Evolutionary conservation across 2,113 vertebrate genomes (phyloP), one percentile per base, ranked within the genome.

Genomic region (Indri indri): DNA sequence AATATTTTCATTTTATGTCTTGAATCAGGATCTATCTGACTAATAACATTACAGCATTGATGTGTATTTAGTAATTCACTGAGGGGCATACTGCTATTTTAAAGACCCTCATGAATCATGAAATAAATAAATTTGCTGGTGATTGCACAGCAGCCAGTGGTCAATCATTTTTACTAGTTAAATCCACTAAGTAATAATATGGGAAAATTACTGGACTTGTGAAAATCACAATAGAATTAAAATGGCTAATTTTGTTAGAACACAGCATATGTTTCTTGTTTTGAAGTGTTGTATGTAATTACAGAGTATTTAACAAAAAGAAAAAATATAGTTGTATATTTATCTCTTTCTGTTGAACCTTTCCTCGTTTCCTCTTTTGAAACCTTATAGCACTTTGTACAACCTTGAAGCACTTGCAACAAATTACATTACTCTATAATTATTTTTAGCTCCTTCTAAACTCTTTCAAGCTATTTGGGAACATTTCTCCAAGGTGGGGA

Each of bases 131-230:
- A 50, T 84, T 94, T 94, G 3, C 30, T 85, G 17, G 42, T 70
- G 54, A 68, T 25, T 93, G 52, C 18, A 40, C 5, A 47, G 50
- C 74, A 95, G 37, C 80, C 0, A 61, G 40, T 13, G 84, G 14
- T 74, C 54, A 14, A 73, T 96, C 22, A 61, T 79, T 96, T 90
- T 92, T 93, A 63, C 40, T 65, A n/a, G 13, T 81, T 91, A 95
- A 93, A 85, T 47, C 70, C 87, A 71, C 23, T 54, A 80, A 95
- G 34, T 77, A 66, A 74, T 89, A 40, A 73, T 85, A 40, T 71
- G 65, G 57, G 94, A 42, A 88, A 92, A 92, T 70, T 32, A 54
- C 32, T 7, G 88, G 61, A 47, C n/a, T 70, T 66, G 7, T 91
- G 84, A 70, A 93, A 63, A 90, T 16, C 79, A 13, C 34, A 89